These are phyloP conservation scores for Anser cygnoides DNA, from an alignment of 2,113 vertebrate genomes.

Conservation along the genomic window DNA sequence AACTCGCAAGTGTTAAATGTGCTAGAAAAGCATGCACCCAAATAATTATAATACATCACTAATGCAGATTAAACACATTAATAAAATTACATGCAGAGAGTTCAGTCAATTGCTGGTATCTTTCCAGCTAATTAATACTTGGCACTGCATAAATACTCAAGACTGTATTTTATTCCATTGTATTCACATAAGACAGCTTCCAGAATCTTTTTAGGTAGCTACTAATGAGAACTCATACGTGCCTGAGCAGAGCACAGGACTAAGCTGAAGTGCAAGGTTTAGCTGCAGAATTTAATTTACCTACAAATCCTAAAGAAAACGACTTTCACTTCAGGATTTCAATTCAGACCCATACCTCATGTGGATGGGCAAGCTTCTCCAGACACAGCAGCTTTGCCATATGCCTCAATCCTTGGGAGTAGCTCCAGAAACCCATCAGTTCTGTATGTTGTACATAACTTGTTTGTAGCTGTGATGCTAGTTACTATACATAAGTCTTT, in stretches of 20 bases:
- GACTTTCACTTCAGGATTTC: neutral
- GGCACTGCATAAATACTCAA: conserved; percentile 4
- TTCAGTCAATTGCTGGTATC: conserved; percentile 34
- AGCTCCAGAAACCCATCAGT: neutral
- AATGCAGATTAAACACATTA: conserved; percentile 41
- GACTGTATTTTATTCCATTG: neutral
- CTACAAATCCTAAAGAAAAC: neutral
- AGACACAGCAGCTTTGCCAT: neutral
- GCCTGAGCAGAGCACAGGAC: neutral
- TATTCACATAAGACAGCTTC: neutral
- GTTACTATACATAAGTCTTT: too few relatives aligned
- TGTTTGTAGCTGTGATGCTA: neutral
- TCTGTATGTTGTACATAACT: neutral
- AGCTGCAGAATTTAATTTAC: neutral
- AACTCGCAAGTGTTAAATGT: neutral
- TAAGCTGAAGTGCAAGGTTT: neutral
- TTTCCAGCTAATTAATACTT: conserved; percentile 43
- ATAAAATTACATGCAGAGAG: conserved; percentile 30
- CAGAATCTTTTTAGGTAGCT: conserved; percentile 1
- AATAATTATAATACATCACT: conserved; percentile 7
- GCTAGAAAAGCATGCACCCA: neutral
- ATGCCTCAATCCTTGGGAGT: neutral
- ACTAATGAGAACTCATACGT: neutral
- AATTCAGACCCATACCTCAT: neutral
- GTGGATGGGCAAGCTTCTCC: neutral